phyloP scores from a whole-genome alignment of 2,797 vertebrate genomes.

The Gobio occitaniae region DNA sequence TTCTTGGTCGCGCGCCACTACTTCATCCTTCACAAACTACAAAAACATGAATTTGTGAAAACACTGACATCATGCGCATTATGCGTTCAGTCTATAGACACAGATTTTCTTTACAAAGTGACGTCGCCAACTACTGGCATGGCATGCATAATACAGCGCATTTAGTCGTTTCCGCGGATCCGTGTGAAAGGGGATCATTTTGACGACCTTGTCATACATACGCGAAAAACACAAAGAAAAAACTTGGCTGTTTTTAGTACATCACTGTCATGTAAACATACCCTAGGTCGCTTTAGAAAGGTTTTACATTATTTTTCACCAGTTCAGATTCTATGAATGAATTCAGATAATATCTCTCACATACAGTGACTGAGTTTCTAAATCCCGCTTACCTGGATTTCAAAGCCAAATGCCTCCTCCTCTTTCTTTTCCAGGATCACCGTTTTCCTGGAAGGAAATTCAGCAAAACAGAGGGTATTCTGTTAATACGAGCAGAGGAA shows the following conservation, averaged over 20 bases:
- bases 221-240: neutral
- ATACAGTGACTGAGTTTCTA: neutral
- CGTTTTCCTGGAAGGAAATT: constrained; percentile 80
- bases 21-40: neutral
- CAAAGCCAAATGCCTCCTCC: constrained; percentile 91
- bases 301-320: neutral
- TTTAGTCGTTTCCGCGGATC: too few relatives aligned
- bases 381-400: constrained; percentile 89
- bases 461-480: constrained; percentile 28
- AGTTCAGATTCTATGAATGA: neutral
- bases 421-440: constrained; percentile 89
- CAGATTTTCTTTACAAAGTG: neutral
- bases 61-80: neutral
- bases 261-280: neutral
- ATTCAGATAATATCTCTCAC: neutral
- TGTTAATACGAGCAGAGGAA: constrained; percentile 5
- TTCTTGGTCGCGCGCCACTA: too few relatives aligned
- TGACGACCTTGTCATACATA: neutral
- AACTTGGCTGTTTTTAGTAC: neutral
- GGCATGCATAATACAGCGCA: neutral
- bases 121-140: neutral
- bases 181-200: neutral
- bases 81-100: neutral
- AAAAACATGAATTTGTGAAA: neutral
- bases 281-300: neutral